Evolutionary conservation across 2,113 vertebrate species (phyloP).

Genomic region (Tylochromis polylepis): DNA sequence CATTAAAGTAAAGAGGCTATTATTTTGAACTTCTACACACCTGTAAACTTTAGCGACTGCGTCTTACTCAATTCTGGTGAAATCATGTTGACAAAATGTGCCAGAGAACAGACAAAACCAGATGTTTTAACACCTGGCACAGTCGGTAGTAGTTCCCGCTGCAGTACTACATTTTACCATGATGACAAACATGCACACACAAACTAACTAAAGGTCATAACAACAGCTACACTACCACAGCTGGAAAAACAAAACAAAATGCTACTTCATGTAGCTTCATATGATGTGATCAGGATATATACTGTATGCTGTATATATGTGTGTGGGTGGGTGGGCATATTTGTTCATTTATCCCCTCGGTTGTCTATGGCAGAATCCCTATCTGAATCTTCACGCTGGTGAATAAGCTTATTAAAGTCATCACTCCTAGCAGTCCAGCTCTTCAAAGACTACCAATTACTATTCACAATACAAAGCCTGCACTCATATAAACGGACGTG

Average conservation of each 20-base stretch:
- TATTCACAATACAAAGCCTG: slow-evolving; percentile 27
- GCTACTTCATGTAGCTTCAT: background rate
- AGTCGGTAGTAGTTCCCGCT: background rate
- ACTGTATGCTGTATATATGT: background rate
- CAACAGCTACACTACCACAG: background rate
- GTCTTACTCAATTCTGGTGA: background rate
- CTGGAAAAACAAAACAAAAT: fast-evolving
- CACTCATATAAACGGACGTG: slow-evolving; percentile 26
- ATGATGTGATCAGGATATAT: background rate
- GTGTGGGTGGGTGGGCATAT: background rate
- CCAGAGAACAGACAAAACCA: background rate
- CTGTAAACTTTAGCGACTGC: background rate
- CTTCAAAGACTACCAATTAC: slow-evolving; percentile 53
- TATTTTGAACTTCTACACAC: background rate
- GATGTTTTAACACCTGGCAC: background rate
- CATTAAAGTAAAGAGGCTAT: background rate
- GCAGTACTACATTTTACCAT: background rate
- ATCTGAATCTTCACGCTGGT: slow-evolving; percentile 15
- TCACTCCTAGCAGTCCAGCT: slow-evolving; percentile 20
- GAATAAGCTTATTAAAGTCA: slow-evolving; percentile 51
- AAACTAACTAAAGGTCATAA: background rate
- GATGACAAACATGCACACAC: background rate
- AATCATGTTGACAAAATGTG: background rate
- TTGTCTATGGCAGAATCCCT: background rate
- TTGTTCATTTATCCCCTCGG: slow-evolving; percentile 7